Conservation (phyloP, 2,113 vertebrate species). For the Polyodon spathula region DNA sequence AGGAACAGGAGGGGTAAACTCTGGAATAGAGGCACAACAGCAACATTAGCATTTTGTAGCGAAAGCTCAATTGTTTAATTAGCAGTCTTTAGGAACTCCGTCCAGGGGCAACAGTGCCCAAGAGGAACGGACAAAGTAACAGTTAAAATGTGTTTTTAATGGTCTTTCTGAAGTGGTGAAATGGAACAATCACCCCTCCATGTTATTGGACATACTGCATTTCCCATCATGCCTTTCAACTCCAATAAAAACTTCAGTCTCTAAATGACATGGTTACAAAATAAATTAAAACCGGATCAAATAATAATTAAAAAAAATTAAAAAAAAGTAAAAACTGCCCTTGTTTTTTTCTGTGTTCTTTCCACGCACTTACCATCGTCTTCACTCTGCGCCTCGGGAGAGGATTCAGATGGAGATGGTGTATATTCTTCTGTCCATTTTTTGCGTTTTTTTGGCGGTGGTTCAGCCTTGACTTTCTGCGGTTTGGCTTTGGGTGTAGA, state of each 20-base stretch:
- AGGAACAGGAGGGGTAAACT: background rate
- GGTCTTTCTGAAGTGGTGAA: no score
- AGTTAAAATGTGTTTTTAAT: no score
- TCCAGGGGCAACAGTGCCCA: no score
- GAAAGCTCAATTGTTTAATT: no score
- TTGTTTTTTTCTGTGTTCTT: background rate
- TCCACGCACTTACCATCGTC: constrained; percentile 62
- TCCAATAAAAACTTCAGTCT: no score
- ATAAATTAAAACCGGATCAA: no score
- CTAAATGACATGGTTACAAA: no score
- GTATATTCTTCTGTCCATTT: constrained; percentile 78
- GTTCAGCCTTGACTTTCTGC: constrained; percentile 75
- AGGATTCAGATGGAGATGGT: constrained; percentile 76
- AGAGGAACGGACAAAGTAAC: no score
- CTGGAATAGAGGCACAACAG: background rate
- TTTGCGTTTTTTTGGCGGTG: constrained; percentile 85
- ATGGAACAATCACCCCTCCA: no score
- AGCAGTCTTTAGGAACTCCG: no score
- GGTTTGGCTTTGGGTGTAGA: constrained; percentile 53
- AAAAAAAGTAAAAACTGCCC: background rate
- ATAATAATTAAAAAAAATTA: background rate
- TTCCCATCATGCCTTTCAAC: no score
- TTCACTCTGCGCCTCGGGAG: constrained; percentile 72
- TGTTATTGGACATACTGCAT: no score
- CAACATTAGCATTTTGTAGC: background rate